phyloP scores from a whole-genome alignment of 2,113 vertebrate genomes.

The Recurvirostra avosetta region DNA sequence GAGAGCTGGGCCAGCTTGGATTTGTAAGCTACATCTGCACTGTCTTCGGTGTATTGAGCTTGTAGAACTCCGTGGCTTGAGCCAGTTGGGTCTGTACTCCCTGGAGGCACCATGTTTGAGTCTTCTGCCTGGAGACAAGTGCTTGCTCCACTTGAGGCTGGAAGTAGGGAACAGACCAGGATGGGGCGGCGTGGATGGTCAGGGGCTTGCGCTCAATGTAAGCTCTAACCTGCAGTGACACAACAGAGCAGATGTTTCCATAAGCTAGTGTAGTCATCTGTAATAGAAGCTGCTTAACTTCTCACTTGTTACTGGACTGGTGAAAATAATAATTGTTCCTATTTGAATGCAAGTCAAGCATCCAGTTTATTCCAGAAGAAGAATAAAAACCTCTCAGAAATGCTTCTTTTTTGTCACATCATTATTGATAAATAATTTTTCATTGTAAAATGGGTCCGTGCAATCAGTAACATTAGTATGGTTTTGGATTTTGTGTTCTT shows the following conservation, averaged over 20 bases:
- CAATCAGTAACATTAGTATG: neutral
- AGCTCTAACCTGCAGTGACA: neutral
- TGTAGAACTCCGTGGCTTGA: neutral
- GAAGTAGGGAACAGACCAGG: neutral
- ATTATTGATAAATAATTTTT: neutral
- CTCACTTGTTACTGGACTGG: neutral
- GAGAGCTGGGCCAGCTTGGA: neutral
- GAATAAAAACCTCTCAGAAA: neutral
- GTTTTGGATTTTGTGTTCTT: neutral
- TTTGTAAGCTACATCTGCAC: neutral
- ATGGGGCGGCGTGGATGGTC: neutral
- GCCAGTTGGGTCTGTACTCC: neutral
- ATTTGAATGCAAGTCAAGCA: neutral
- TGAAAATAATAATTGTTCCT: neutral
- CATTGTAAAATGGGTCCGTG: neutral
- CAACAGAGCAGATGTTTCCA: neutral
- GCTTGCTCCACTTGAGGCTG: neutral
- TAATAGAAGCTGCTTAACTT: neutral
- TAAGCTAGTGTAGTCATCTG: neutral
- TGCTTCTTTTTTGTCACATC: neutral
- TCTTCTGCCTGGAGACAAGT: neutral
- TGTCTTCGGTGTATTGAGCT: neutral
- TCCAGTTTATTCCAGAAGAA: neutral
- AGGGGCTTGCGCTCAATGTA: neutral
- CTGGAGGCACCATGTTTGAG: neutral